Evolutionary conservation across 2,888 invertebrate genomes (phyloP).

Genomic region (Tachina fera): DNA sequence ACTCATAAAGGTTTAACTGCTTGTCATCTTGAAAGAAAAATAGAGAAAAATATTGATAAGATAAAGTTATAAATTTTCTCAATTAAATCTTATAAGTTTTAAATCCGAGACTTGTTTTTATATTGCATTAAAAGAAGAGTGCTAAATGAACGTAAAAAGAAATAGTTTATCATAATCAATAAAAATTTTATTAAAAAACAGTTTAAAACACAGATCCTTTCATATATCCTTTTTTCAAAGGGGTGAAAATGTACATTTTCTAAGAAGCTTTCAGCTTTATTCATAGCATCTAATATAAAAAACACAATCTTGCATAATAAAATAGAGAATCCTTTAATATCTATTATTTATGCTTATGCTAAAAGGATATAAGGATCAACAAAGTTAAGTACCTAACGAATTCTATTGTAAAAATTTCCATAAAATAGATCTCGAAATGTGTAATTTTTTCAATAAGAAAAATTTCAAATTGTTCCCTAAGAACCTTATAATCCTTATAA

Average conservation of each 20-base stretch:
- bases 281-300: no score
- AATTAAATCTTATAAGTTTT: background rate
- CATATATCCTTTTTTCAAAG: background rate
- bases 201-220: background rate
- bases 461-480: no score
- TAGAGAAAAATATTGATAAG: background rate
- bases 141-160: background rate
- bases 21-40: slow-evolving; percentile 9
- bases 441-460: no score
- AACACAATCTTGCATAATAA: no score
- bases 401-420: no score
- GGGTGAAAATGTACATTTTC: background rate
- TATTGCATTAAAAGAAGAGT: background rate
- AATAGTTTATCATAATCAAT: background rate
- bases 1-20: slow-evolving; percentile 9
- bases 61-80: slow-evolving; percentile 2
- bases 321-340: background rate
- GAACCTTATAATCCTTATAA: no score
- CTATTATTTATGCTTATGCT: background rate
- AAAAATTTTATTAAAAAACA: background rate
- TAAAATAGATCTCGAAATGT: no score
- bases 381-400: no score
- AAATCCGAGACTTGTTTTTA: background rate
- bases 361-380: background rate
- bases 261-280: no score